Evolutionary conservation across 2,797 vertebrate species (phyloP), one percentile per base, ranked within the genome.

Genomic region (Tiaroga cobitis): DNA sequence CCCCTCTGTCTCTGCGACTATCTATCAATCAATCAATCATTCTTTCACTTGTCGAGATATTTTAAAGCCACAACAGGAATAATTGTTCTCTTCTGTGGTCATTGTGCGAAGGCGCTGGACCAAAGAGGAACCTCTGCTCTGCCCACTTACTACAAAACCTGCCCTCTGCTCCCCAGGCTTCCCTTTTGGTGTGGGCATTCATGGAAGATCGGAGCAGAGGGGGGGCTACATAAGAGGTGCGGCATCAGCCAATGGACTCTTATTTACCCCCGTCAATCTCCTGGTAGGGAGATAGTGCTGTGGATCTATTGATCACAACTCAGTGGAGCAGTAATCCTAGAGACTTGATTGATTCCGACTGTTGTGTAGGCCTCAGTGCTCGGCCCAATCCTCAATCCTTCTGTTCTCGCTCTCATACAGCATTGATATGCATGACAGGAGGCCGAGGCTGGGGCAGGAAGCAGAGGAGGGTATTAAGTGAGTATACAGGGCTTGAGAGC

Each of bases 261-360:
- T 94, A 95, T 96, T 96, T 96, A 95, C 93, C 93, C 87, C 89
- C 86, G 92, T 89, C 94, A 94, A 94, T 92, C 93, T 94, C 92
- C 94, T 91, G 93, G 93, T 92, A 91, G 91, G 91, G 59, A 93
- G 90, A 93, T 94, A 94, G 92, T 91, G 92, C 93, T 96, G 94
- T 90, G 94, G 94, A 96, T 94, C 94, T 95, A 96, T 96, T 94
- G 97, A 97, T 96, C 93, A 94, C 93, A 93, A 94, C 94, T 94
- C 94, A 93, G 92, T 91, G 88, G 94, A 94, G 93, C 93, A 95
- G 95, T 95, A 95, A 96, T 96, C 95, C 94, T 92, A 88, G 90
- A 89, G 93, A 94, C 93, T 93, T 94, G 95, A 96, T 97, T 96
- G 94, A 96, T 96, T 95, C 85, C 46, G 91, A 92, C 93, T 93